These are phyloP conservation scores for Clusia tigrina DNA, from an alignment of 2,888 invertebrate species.

Conservation along the genomic window DNA sequence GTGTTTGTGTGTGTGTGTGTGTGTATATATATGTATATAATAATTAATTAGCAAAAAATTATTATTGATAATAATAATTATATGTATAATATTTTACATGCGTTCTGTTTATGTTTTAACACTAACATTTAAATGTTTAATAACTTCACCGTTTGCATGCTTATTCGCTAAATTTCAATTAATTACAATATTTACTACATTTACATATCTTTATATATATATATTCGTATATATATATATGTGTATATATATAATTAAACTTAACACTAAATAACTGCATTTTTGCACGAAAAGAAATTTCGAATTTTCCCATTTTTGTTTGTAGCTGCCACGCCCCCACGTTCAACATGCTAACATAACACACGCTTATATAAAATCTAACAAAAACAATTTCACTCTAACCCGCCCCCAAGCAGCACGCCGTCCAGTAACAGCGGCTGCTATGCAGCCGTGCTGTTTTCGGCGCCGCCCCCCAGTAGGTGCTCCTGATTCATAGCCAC, in stretches of 20 bases:
- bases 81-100: constrained; percentile 18
- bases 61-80: constrained; percentile 11
- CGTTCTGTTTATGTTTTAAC: background rate
- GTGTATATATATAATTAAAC: constrained; percentile 29
- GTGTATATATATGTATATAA: too few species aligned
- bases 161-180: background rate
- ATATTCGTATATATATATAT: too few species aligned
- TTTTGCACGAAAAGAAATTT: constrained; percentile 37
- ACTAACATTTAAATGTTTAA: background rate
- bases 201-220: constrained; percentile 4
- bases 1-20: too few species aligned
- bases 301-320: constrained; percentile 22
- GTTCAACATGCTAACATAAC: constrained; percentile 17
- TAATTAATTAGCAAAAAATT: background rate
- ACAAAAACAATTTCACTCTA: constrained; percentile 31
- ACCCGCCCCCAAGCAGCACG: constrained; percentile 37
- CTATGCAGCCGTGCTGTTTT: constrained; percentile 54
- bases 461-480: constrained; percentile 43
- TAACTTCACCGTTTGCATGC: background rate
- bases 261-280: constrained; percentile 56
- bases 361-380: constrained; percentile 9
- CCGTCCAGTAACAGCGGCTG: constrained; percentile 44
- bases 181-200: constrained; percentile 13
- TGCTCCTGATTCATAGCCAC: constrained; percentile 49
- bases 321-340: constrained; percentile 11